These are phyloP conservation scores for Engystomops pustulosus DNA, from an alignment of 2,113 vertebrate genomes.

Conservation along the genomic window DNA sequence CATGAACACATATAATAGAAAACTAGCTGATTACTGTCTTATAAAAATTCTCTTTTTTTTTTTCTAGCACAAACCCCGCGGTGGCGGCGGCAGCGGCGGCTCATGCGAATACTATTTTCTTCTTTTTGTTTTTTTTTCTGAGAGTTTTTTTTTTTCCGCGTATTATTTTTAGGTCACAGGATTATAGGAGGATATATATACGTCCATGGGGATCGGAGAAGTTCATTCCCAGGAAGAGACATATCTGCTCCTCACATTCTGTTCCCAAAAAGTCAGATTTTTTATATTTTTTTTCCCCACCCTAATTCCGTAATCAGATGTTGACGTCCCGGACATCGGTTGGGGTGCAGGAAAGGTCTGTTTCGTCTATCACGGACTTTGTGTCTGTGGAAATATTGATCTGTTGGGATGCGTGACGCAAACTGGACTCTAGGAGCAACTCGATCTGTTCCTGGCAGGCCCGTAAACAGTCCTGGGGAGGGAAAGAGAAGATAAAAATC, in stretches of 20 bases:
- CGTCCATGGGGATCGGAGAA: conserved; percentile 25
- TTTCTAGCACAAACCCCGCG: conserved; percentile 70
- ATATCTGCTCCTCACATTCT: conserved; percentile 64
- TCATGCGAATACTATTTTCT: conserved; percentile 74
- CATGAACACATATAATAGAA: conserved; percentile 76
- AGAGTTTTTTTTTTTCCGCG: conserved; percentile 71
- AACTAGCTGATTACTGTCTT: conserved; percentile 81
- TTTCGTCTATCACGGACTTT: conserved; percentile 88
- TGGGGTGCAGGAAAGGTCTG: conserved; percentile 92
- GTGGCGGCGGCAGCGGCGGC: conserved; percentile 70
- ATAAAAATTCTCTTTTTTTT: conserved; percentile 71
- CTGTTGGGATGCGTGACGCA: conserved; percentile 92
- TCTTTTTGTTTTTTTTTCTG: conserved; percentile 66
- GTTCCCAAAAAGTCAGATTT: conserved; percentile 24
- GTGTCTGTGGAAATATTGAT: conserved; percentile 77
- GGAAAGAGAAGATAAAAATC: background rate
- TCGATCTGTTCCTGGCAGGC: conserved; percentile 99
- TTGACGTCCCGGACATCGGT: conserved; percentile 96
- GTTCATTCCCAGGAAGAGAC: conserved; percentile 23
- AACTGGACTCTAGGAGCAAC: conserved; percentile 91
- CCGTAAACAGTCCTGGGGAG: conserved; percentile 89
- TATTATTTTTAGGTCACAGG: conserved; percentile 59
- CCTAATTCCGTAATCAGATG: conserved; percentile 83
- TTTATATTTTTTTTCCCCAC: background rate
- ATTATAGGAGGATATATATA: background rate